A percentile compares a stretch with the other conserved stretches of the same genome.
phyloP scores from a whole-genome alignment of 2,797 vertebrate species.

The Tadarida brasiliensis region DNA sequence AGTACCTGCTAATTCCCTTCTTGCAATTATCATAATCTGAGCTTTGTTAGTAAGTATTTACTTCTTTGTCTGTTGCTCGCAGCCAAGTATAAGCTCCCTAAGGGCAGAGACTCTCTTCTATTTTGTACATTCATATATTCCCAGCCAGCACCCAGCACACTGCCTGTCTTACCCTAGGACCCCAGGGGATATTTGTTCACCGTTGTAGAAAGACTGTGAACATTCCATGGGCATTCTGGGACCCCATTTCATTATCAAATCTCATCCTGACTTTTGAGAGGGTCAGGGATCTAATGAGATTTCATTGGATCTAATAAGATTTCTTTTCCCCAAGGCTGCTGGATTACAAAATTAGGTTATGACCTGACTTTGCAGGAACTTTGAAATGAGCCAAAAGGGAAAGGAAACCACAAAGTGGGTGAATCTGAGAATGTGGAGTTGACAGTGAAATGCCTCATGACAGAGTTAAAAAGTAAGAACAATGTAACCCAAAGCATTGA shows the following conservation, averaged over 20 bases:
- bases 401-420: background rate
- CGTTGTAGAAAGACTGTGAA: background rate
- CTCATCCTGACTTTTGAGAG: constrained; percentile 56
- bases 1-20: background rate
- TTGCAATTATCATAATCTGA: background rate
- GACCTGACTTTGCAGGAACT: constrained; percentile 43
- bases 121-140: background rate
- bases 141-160: background rate
- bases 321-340: constrained; percentile 38
- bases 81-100: background rate
- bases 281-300: constrained; percentile 9
- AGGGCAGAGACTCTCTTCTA: background rate
- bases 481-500: background rate
- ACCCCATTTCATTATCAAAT: constrained; percentile 18
- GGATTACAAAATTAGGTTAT: constrained; percentile 62
- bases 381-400: constrained; percentile 35
- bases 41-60: background rate
- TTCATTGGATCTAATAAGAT: constrained; percentile 53
- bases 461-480: background rate
- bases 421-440: background rate
- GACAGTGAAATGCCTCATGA: background rate
- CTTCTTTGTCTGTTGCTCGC: background rate
- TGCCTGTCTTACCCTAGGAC: background rate
- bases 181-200: background rate
- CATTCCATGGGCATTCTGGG: background rate